Percentiles rank a stretch among this genome's conserved stretches.
Conservation (phyloP, 2,113 vertebrate genomes). For the Desmodus rotundus region DNA sequence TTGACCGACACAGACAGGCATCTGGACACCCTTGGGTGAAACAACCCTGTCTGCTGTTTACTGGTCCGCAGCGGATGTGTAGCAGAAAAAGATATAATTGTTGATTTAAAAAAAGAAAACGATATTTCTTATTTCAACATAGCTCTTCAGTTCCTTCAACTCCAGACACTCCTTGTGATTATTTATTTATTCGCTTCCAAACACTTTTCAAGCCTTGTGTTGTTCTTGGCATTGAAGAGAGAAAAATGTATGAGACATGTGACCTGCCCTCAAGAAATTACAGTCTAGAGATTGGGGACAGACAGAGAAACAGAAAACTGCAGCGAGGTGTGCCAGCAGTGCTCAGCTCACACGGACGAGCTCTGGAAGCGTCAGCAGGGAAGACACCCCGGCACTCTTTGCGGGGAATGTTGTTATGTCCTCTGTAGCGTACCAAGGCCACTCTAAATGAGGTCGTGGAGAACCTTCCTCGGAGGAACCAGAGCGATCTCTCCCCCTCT, state of each 20-base stretch:
- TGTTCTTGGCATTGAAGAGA: not conserved
- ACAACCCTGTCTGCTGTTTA: not conserved
- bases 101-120: not conserved
- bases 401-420: not conserved
- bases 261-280: not conserved
- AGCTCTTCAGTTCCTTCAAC: not conserved
- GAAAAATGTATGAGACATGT: not conserved
- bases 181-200: not conserved
- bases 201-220: not conserved
- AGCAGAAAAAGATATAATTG: not conserved
- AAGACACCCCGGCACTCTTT: not conserved
- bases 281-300: not conserved
- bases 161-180: not conserved
- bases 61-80: not conserved
- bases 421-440: not conserved
- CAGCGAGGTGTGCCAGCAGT: not conserved
- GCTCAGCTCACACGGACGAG: not conserved
- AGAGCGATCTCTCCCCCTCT: not conserved
- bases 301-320: not conserved
- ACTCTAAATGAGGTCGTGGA: not conserved
- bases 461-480: not conserved
- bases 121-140: not conserved
- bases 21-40: not conserved
- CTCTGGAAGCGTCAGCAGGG: not conserved
- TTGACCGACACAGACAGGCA: not conserved